phyloP scores from a whole-genome alignment of 2,888 invertebrate species.

The Drosophila aldrichi region DNA sequence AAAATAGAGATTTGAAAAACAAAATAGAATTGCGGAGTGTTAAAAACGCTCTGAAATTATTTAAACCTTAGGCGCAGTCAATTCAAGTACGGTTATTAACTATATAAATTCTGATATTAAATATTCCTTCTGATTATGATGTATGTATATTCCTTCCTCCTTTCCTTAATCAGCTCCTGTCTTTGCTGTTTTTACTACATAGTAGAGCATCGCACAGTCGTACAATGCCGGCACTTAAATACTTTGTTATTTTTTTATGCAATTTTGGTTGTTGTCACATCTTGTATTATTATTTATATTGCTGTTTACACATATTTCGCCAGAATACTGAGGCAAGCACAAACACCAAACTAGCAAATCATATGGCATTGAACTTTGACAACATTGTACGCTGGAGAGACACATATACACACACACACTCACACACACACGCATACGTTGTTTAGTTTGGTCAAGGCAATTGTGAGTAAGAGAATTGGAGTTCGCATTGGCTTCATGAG shows the following conservation, averaged over 20 bases:
- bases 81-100: background rate
- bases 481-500: conserved; percentile 8
- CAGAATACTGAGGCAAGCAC: conserved; percentile 28
- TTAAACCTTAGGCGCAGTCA: background rate
- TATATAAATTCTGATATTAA: background rate
- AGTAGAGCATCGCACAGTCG: background rate
- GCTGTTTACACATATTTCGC: conserved; percentile 33
- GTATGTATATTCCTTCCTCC: background rate
- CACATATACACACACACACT: conserved; percentile 8
- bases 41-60: background rate
- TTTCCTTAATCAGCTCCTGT: background rate
- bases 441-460: conserved; percentile 69
- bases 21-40: background rate
- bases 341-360: conserved; percentile 24
- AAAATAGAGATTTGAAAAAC: background rate
- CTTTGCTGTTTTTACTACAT: background rate
- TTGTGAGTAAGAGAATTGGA: conserved; percentile 22
- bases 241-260: conserved; percentile 14
- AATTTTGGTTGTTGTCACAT: conserved; percentile 34
- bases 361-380: conserved; percentile 71
- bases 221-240: background rate
- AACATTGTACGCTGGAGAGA: conserved; percentile 25
- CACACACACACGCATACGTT: conserved; percentile 19
- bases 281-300: conserved; percentile 42
- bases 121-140: background rate